Percentiles rank a stretch among this genome's conserved stretches.
Conservation (phyloP, 2,888 invertebrate species). For the Saturnia pavonia region DNA sequence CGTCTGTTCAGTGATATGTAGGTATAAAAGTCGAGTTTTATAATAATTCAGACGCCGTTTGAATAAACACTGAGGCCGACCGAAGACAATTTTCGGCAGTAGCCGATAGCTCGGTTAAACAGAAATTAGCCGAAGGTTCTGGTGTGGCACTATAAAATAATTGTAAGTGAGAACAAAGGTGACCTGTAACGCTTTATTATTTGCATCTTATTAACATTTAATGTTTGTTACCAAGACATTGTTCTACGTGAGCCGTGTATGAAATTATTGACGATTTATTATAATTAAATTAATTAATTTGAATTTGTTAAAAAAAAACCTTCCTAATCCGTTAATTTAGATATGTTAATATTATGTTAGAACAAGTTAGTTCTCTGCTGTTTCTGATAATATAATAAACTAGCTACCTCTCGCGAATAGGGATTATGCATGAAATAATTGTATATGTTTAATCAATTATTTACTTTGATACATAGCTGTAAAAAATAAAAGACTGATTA, state of each 20-base stretch:
- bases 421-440: too few species aligned
- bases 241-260: slow-evolving; percentile 13
- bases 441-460: too few species aligned
- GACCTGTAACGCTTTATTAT: slow-evolving; percentile 36
- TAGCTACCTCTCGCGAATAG: too few species aligned
- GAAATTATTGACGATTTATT: neutral
- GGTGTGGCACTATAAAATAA: neutral
- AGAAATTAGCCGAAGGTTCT: neutral
- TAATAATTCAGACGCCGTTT: neutral
- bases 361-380: too few species aligned
- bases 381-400: too few species aligned
- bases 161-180: slow-evolving; percentile 20
- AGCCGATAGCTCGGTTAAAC: neutral
- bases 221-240: slow-evolving; percentile 11
- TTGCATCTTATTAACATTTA: slow-evolving; percentile 37
- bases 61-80: neutral
- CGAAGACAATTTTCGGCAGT: neutral
- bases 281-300: neutral
- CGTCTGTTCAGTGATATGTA: too few species aligned
- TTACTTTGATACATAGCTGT: too few species aligned
- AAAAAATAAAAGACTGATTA: too few species aligned
- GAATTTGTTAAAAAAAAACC: neutral
- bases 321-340: neutral
- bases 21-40: too few species aligned
- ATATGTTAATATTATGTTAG: neutral